A percentile compares a stretch with the other conserved stretches of the same genome.
These are phyloP conservation scores for Ooceraea biroi DNA, from an alignment of 1,140 invertebrate species.

Conservation along the genomic window DNA sequence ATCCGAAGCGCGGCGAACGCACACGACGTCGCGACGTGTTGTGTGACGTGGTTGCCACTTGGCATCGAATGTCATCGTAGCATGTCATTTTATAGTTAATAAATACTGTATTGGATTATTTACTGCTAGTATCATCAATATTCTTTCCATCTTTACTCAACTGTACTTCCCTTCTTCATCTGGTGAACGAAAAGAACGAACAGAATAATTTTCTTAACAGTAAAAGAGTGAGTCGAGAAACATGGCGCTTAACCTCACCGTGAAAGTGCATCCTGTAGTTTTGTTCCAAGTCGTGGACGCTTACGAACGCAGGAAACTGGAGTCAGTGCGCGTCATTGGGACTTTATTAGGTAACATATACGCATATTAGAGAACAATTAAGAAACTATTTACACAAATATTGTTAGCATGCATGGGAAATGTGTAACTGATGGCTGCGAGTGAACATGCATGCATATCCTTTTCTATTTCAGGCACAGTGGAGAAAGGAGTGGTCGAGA, in stretches of 20 bases:
- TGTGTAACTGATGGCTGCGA: not conserved
- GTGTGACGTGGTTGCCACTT: no score
- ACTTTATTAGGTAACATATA: conserved; percentile 94
- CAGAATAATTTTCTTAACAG: no score
- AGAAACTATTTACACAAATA: not conserved
- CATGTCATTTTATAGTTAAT: no score
- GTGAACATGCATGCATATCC: not conserved
- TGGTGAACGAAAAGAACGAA: no score
- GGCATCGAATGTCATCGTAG: no score
- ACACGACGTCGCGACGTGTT: no score
- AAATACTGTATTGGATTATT: no score
- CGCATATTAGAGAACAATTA: not conserved
- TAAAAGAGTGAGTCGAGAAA: conserved; percentile 78
- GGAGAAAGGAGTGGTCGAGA: conserved; percentile 97
- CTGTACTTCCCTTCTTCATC: no score
- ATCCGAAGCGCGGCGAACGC: no score
- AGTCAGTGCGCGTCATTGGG: conserved; percentile 97
- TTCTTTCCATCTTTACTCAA: no score
- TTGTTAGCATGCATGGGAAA: not conserved
- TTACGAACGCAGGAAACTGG: conserved; percentile 97
- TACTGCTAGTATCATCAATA: no score
- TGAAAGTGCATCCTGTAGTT: conserved; percentile 97
- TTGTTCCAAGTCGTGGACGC: conserved; percentile 99
- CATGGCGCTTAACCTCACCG: conserved; percentile 93
- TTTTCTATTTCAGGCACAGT: conserved; percentile 88